These are phyloP conservation scores for Hydrochoerus hydrochaeris DNA, from an alignment of 2,113 vertebrate genomes.

Conservation along the genomic window DNA sequence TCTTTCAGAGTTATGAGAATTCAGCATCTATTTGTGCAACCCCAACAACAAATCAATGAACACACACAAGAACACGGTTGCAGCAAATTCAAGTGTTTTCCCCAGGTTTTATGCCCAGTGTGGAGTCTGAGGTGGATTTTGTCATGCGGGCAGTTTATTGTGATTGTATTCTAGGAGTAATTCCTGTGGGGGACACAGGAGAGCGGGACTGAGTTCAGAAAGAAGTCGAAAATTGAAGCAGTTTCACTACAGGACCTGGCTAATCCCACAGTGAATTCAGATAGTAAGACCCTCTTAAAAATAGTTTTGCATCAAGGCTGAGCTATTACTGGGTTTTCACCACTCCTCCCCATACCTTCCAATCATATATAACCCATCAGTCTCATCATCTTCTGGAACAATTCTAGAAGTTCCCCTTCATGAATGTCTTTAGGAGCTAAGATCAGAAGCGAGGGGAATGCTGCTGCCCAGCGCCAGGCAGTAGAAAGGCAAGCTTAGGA, in stretches of 20 bases:
- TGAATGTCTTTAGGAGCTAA: neutral
- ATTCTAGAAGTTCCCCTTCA: neutral
- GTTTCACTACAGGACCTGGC: neutral
- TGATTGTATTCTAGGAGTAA: neutral
- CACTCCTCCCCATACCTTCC: accelerated
- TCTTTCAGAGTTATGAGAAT: neutral
- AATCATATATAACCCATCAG: neutral
- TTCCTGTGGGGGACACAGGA: neutral
- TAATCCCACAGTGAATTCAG: neutral
- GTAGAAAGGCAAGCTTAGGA: neutral
- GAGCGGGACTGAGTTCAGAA: accelerated
- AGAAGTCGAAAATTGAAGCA: neutral
- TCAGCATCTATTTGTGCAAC: neutral
- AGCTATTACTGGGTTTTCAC: neutral
- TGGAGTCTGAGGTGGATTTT: neutral
- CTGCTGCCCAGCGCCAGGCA: neutral
- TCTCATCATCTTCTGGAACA: neutral
- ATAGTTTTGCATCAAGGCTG: neutral
- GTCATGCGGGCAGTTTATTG: neutral
- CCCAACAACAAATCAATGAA: neutral
- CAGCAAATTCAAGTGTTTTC: neutral
- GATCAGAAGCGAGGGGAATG: neutral
- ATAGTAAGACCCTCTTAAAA: neutral
- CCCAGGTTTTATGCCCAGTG: accelerated
- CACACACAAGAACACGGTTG: neutral